These are phyloP conservation scores for Eulemur albifrons DNA, from an alignment of 2,797 vertebrate genomes.

Conservation along the genomic window DNA sequence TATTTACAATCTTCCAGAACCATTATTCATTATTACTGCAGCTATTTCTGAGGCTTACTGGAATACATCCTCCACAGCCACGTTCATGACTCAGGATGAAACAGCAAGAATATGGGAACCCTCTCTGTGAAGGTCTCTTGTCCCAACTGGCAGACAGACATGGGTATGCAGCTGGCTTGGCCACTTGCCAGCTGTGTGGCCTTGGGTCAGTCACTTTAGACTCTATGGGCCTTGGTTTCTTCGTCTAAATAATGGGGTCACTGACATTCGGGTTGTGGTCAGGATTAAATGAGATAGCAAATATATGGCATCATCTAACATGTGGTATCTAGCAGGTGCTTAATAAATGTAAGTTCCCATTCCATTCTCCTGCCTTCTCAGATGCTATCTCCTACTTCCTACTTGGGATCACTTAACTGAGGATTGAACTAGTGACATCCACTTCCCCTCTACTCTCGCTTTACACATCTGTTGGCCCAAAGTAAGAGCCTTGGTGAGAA, in stretches of 20 bases:
- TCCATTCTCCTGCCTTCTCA: neutral
- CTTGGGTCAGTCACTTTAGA: neutral
- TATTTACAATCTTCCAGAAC: slow-evolving; percentile 18
- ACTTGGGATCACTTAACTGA: neutral
- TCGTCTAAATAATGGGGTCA: neutral
- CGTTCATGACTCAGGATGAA: slow-evolving; percentile 2
- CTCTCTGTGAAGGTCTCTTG: neutral
- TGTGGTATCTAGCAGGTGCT: neutral
- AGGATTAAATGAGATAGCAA: neutral
- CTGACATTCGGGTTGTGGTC: neutral
- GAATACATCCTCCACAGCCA: slow-evolving; percentile 1
- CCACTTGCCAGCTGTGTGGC: neutral
- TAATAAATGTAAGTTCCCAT: neutral
- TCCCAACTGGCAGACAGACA: neutral
- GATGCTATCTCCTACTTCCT: neutral
- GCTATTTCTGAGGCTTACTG: slow-evolving; percentile 31
- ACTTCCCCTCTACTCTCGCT: neutral
- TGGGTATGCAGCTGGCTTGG: neutral
- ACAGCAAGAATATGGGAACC: neutral
- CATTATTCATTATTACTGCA: neutral
- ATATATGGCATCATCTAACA: neutral
- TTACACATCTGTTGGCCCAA: neutral
- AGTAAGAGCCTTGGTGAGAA: neutral
- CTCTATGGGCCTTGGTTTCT: neutral
- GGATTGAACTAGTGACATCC: neutral